A percentile compares a stretch with the other conserved stretches of the same genome.
phyloP scores from a whole-genome alignment of 2,797 vertebrate species.

The Chiloscyllium punctatum region DNA sequence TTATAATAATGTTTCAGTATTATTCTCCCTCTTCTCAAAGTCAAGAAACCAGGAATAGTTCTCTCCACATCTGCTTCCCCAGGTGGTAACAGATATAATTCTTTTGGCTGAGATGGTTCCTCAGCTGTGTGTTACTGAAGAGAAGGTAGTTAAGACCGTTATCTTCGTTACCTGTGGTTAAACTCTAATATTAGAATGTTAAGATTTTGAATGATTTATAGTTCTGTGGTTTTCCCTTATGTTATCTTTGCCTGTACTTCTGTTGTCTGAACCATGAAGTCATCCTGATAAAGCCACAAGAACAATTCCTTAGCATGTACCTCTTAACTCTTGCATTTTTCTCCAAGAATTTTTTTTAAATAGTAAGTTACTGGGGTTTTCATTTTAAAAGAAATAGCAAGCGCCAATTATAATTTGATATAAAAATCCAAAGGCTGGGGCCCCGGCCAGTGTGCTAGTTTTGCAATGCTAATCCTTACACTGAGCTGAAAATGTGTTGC shows the following conservation, averaged over 20 bases:
- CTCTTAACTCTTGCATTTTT: neutral
- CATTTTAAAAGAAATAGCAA: neutral
- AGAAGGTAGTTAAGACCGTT: constrained; percentile 58
- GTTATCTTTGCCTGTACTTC: neutral
- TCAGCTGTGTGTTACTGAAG: neutral
- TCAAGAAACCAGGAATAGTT: neutral
- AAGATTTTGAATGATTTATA: constrained; percentile 50
- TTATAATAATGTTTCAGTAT: too few species aligned
- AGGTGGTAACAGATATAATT: neutral
- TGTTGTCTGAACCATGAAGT: neutral
- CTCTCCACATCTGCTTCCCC: neutral
- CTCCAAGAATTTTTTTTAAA: neutral
- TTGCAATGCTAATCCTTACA: neutral
- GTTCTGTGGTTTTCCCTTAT: constrained; percentile 63
- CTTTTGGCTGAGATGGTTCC: neutral
- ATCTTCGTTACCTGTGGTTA: constrained; percentile 66
- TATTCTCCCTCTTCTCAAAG: too few species aligned
- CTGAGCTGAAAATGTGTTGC: too few species aligned
- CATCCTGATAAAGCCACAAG: neutral
- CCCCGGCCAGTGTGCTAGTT: neutral
- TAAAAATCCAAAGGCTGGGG: neutral
- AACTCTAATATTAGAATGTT: constrained; percentile 57
- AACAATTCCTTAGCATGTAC: neutral
- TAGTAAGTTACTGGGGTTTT: neutral
- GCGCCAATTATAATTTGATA: neutral